Evolutionary conservation across 2,113 vertebrate species (phyloP).

Genomic region (Proterorhinus semilunaris): DNA sequence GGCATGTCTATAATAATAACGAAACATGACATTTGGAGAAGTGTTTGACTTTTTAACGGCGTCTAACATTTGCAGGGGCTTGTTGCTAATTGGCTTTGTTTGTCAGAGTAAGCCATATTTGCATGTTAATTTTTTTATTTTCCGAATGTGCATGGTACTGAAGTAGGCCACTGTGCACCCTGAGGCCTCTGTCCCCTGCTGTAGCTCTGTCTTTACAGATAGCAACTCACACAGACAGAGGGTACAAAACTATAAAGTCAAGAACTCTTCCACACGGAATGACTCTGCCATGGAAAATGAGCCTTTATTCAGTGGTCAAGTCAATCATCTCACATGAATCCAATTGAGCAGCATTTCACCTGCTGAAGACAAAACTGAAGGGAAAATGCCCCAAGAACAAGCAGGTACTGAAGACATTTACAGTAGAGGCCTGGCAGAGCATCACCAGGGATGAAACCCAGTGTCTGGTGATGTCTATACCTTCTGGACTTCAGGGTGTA

Average conservation of each 20-base stretch:
- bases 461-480: too few relatives aligned
- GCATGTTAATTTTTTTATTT: conserved; percentile 14
- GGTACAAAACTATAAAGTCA: background rate
- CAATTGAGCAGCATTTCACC: too few relatives aligned
- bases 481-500: too few relatives aligned
- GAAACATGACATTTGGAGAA: background rate
- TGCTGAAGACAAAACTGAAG: too few relatives aligned
- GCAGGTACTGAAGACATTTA: too few relatives aligned
- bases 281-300: background rate
- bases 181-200: conserved; percentile 54
- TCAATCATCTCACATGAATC: too few relatives aligned
- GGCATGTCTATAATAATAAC: background rate
- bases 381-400: too few relatives aligned
- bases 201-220: conserved; percentile 25
- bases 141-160: conserved; percentile 32
- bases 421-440: too few relatives aligned
- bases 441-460: too few relatives aligned
- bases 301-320: too few relatives aligned
- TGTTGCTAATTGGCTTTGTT: background rate
- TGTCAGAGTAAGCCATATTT: background rate
- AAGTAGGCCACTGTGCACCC: conserved; percentile 69
- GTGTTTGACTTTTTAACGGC: background rate
- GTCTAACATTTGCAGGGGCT: background rate
- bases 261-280: background rate
- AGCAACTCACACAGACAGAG: background rate